Evolutionary conservation across 1,140 invertebrate species (phyloP).

Genomic region (Scaptomyza montana): DNA sequence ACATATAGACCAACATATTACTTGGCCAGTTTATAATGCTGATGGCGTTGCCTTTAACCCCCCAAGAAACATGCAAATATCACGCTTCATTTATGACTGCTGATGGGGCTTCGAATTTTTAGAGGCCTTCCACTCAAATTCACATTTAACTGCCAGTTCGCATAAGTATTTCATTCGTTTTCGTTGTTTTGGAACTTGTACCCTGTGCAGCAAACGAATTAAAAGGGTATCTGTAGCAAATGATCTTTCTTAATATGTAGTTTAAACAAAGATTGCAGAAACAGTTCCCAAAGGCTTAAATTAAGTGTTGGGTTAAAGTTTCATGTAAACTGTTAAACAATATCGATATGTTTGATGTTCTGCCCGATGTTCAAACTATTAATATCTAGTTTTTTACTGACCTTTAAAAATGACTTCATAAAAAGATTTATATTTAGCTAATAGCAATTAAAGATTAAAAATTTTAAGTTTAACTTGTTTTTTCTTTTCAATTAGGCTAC

Average conservation of each 20-base stretch:
- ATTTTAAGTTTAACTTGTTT: neutral
- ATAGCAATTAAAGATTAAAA: too few relatives aligned
- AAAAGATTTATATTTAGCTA: too few relatives aligned
- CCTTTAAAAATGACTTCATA: too few relatives aligned
- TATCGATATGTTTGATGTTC: too few relatives aligned
- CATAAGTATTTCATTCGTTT: constrained; percentile 32
- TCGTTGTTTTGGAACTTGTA: constrained; percentile 27
- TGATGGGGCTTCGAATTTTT: constrained; percentile 21
- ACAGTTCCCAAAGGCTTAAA: too few relatives aligned
- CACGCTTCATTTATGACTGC: constrained; percentile 35
- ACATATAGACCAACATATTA: constrained; percentile 1
- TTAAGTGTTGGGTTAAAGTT: too few relatives aligned
- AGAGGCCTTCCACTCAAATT: constrained; percentile 37
- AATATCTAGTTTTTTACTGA: too few relatives aligned
- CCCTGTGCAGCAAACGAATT: constrained; percentile 9
- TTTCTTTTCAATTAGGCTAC: neutral
- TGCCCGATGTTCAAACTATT: too few relatives aligned
- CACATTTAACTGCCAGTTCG: constrained; percentile 47
- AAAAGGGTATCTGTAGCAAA: too few relatives aligned
- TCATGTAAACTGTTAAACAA: too few relatives aligned
- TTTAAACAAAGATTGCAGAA: too few relatives aligned
- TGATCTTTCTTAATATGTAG: too few relatives aligned
- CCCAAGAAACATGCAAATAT: constrained; percentile 42
- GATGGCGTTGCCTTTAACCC: constrained; percentile 67
- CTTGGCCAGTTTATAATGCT: constrained; percentile 5